A percentile compares a stretch with the other conserved stretches of the same genome.
These are phyloP conservation scores for Phorcus lineatus DNA, from an alignment of 2,888 invertebrate genomes.

Conservation along the genomic window DNA sequence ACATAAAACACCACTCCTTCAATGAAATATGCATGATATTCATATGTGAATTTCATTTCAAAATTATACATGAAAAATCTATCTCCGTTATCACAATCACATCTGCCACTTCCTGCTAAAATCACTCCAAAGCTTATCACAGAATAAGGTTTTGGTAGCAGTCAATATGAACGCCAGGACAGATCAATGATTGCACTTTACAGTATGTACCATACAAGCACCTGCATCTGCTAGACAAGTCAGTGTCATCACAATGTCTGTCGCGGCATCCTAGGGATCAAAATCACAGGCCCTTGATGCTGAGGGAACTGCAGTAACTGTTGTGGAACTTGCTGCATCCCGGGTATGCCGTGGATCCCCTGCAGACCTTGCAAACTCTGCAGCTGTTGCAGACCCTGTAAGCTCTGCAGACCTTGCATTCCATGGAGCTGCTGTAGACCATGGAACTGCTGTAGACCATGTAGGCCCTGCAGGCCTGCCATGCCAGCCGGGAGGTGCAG, in stretches of 20 bases:
- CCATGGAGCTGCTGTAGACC: conserved; percentile 6
- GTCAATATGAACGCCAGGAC: background rate
- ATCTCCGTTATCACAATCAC: background rate
- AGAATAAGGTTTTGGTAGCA: background rate
- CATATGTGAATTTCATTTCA: too few species aligned
- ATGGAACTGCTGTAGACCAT: conserved; percentile 36
- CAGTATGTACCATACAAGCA: background rate
- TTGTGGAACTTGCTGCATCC: conserved; percentile 34
- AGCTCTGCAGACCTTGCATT: background rate
- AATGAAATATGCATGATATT: too few species aligned
- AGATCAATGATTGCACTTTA: conserved; percentile 8
- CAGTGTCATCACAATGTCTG: conserved; percentile 46
- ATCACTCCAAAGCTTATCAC: background rate
- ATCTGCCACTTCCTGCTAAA: background rate
- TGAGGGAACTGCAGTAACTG: conserved; percentile 40
- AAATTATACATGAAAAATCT: background rate
- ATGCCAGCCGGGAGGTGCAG: conserved; percentile 27
- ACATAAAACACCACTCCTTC: too few species aligned
- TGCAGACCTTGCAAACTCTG: conserved; percentile 35
- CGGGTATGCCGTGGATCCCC: conserved; percentile 27
- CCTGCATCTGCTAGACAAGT: background rate
- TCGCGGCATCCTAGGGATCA: conserved; percentile 59
- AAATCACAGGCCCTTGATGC: conserved; percentile 57
- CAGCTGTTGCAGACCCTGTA: background rate
- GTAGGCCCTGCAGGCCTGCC: conserved; percentile 22